phyloP scores from a whole-genome alignment of 2,113 vertebrate species.

The Gorsachius goisagi region DNA sequence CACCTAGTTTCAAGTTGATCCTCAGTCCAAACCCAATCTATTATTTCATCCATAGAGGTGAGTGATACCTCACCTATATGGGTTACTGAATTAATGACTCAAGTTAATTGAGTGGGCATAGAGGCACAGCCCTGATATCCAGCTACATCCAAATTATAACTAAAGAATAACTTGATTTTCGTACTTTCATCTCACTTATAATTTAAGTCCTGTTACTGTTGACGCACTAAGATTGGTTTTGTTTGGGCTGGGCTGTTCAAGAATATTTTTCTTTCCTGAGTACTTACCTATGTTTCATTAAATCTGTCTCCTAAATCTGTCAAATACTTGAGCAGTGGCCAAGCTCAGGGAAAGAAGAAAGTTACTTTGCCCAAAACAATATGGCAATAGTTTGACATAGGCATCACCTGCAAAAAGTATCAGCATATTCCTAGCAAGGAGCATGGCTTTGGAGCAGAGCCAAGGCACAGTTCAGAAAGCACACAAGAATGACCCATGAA shows the following conservation, averaged over 20 bases:
- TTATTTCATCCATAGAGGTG: not conserved
- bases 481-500: not conserved
- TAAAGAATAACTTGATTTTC: not conserved
- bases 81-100: not conserved
- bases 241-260: not conserved
- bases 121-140: not conserved
- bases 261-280: not conserved
- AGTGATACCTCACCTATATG: not conserved
- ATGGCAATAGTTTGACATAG: not conserved
- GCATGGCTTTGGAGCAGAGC: not conserved
- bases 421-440: not conserved
- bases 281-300: not conserved
- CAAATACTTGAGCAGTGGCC: not conserved
- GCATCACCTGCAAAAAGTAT: not conserved
- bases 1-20: not conserved
- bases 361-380: not conserved
- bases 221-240: not conserved
- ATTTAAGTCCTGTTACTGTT: not conserved
- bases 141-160: not conserved
- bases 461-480: not conserved
- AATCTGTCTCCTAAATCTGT: not conserved
- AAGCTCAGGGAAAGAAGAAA: not conserved
- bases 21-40: not conserved
- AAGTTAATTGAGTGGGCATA: not conserved
- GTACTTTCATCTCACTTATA: not conserved